Evolutionary conservation across 2,113 vertebrate species (phyloP).

Genomic region (Actenoides lindsayi): DNA sequence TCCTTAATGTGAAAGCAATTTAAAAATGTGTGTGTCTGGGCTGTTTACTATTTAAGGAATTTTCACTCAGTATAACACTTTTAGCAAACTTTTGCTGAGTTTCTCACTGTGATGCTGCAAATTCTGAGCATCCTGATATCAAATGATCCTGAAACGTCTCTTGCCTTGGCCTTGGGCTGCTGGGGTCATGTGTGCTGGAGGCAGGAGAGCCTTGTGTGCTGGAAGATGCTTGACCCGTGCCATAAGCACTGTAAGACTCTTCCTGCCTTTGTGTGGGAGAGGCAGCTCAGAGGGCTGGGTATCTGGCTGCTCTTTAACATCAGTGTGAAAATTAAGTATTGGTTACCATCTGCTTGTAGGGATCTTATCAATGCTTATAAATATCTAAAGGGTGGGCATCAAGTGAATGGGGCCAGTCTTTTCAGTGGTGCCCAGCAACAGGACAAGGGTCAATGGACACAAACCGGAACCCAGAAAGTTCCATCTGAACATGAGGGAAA

Average conservation of each 20-base stretch:
- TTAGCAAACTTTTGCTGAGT: background rate
- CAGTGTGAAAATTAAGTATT: background rate
- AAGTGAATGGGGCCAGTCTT: background rate
- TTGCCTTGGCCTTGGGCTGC: background rate
- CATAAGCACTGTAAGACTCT: background rate
- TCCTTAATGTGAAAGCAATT: background rate
- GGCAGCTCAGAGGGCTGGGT: background rate
- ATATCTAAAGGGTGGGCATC: background rate
- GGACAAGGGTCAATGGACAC: background rate
- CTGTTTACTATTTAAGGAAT: background rate
- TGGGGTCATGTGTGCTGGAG: background rate
- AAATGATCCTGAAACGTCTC: background rate
- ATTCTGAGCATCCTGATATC: background rate
- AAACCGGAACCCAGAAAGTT: background rate
- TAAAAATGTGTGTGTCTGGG: fast-evolving
- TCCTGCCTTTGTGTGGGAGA: background rate
- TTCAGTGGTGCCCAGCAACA: background rate
- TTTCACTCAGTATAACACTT: fast-evolving
- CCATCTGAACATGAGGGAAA: background rate
- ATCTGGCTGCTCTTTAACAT: background rate
- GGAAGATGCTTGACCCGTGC: background rate
- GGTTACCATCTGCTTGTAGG: background rate
- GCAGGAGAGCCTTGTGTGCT: background rate
- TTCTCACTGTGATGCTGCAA: background rate
- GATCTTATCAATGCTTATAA: background rate